Evolutionary conservation across 2,113 vertebrate species (phyloP).

Genomic region (Microtus ochrogaster): DNA sequence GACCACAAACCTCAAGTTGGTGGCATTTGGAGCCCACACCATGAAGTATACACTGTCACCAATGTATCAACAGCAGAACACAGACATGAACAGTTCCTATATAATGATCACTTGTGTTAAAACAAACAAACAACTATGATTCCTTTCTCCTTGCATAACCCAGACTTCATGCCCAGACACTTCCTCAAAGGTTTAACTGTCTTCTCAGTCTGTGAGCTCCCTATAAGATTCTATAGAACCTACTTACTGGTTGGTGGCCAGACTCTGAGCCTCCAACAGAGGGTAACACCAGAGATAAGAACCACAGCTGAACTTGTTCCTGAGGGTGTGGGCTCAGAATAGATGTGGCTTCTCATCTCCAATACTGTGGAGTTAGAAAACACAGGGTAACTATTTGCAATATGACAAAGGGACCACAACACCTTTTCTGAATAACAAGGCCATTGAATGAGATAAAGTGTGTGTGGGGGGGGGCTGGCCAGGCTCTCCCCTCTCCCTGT

Average conservation of each 20-base stretch:
- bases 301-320: background rate
- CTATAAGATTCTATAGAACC: background rate
- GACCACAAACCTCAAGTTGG: background rate
- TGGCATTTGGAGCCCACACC: background rate
- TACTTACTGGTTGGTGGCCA: background rate
- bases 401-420: background rate
- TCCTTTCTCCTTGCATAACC: background rate
- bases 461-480: too few species aligned
- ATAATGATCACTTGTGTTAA: background rate
- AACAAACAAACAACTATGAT: background rate
- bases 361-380: background rate
- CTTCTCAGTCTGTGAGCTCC: background rate
- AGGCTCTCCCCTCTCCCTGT: too few species aligned
- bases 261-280: background rate
- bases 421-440: background rate
- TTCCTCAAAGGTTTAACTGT: too few species aligned
- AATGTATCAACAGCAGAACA: background rate
- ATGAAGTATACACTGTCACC: background rate
- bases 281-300: background rate
- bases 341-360: background rate
- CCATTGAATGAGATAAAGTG: background rate
- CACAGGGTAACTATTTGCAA: background rate
- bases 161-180: background rate
- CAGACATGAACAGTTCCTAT: background rate
- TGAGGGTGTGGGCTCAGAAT: background rate